Base-by-base conservation (phyloP, 2,888 invertebrate genomes). In the Tuta absoluta region DNA sequence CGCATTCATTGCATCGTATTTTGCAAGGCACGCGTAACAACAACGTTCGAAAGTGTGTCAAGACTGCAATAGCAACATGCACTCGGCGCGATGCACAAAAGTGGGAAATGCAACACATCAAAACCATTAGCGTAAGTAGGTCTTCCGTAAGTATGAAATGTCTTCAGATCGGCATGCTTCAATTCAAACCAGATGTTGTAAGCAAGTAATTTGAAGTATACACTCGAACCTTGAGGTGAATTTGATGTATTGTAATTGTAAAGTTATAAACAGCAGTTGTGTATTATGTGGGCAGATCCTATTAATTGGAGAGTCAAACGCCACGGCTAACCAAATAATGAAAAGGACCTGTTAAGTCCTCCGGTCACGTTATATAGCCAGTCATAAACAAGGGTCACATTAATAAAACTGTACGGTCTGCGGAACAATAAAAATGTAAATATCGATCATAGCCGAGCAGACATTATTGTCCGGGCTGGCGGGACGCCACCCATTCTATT, bases 31-130 rank as follows among this genome's bases (percentile, higher is more conserved):
- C 83, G 86, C 88, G 86, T 86, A 87, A 87, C 86, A 86, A 86
- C 86, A 84, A 79, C 81, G 83, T 87, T 88, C 79, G 89, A 91
- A 91, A 91, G 89, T 90, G 84, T 90, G 91, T 89, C 91, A 91
- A 88, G 89, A 88, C 81, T 89, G 88, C 88, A 86, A 84, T 86
- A 84, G 83, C 79, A 81, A 77, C 79, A 75, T 78, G 78, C 77
- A 79, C 76, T 75, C 78, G 75, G 75, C 67, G 75, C 80, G 82
- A 83, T 82, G 81, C 82, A 84, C 82, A 80, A 81, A 45, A 82
- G 78, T 76, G 80, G 81, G 81, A 86, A 86, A 83, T 79, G 78
- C 82, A 84, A 82, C 80, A 76, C 79, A 81, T 80, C 77, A 80
- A 75, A 77, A 76, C 75, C 74, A 82, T 84, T 80, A 74, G 74